Base-by-base conservation (phyloP, 2,797 vertebrate genomes). In the Karalla daura region DNA sequence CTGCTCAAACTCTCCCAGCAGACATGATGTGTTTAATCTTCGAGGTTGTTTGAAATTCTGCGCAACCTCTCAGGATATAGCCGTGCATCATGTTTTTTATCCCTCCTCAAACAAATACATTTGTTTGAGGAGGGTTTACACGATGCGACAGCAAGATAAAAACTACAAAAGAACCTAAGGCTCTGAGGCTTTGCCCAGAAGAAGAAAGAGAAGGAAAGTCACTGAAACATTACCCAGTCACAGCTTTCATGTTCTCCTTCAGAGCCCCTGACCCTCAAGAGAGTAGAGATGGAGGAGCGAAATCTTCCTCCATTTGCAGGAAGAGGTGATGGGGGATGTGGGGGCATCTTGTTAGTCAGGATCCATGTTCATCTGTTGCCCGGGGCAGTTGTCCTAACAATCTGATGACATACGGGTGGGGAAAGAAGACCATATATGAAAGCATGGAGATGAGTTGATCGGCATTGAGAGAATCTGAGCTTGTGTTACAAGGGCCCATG, bases 41-140 rank as follows among this genome's bases (percentile, higher is more conserved):
- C 37, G 64, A 70, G 70, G 45, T 46, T 70, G 74, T 81, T 81
- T 78, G 78, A 81, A 72, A 81, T 72, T 75, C 70, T 20, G 55
- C 55, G 13, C 51, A 49, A 65, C 63, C 62, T 64, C 50, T 60
- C 53, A 60, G 67, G 11, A 54, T 44, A 5, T 11, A 64, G 54
- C 43, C 1, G 9, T 28, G 69, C 72, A 39, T 76, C 39, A 14
- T 71, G 71, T 74, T 70, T 41, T n/a, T 64, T 52, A 68, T 72
- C 58, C 41, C 33, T 20, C 60, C 33, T 67, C 68, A 69, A 70
- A 74, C 64, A 78, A 5, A 65, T 35, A 2, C 21, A 7, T 28
- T 7, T 61, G 67, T 70, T 63, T 66, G 66, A 59, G 25, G 25
- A 43, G 25, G 54, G 62, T 76, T 70, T 63, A 70, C 44, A 37